These are phyloP conservation scores for Phacellophora camtschatica DNA, from an alignment of 30 jellyfish, hydroid and myxozoan species.

Conservation along the genomic window DNA sequence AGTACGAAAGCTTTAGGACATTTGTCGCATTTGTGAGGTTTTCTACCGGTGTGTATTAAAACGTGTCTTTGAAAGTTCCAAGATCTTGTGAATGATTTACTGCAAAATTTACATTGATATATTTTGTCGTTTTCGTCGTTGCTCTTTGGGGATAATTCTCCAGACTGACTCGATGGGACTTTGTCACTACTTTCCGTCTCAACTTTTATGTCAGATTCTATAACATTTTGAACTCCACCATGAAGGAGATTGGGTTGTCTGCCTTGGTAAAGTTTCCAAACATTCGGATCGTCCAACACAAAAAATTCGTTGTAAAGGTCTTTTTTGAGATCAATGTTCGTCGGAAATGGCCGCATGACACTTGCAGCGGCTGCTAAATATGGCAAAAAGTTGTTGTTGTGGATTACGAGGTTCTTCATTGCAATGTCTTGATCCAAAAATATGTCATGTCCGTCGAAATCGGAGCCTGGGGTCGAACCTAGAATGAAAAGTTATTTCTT, in stretches of 20 bases:
- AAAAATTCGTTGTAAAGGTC: conserved; percentile 92
- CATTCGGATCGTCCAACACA: conserved; percentile 87
- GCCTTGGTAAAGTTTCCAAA: conserved; percentile 55
- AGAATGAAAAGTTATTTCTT: too few relatives aligned
- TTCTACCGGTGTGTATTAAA: conserved; percentile 94
- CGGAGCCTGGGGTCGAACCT: conserved; percentile 25
- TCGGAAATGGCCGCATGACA: conserved; percentile 59
- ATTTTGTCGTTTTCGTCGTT: conserved; percentile 85
- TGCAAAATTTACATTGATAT: conserved; percentile 87
- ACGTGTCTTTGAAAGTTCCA: conserved; percentile 99
- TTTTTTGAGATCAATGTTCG: conserved; percentile 72
- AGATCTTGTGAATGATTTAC: conserved; percentile 83
- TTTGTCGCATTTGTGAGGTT: conserved; percentile 96
- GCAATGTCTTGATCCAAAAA: conserved; percentile 68
- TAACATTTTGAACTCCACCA: neutral
- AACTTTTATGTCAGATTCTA: conserved; percentile 32
- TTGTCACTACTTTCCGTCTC: conserved; percentile 66
- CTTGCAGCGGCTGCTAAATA: conserved; percentile 65
- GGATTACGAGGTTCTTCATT: conserved; percentile 66
- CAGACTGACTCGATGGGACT: conserved; percentile 63
- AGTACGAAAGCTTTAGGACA: conserved; percentile 96
- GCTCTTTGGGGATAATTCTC: conserved; percentile 89
- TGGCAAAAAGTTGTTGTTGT: conserved; percentile 63
- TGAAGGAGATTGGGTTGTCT: conserved; percentile 6
- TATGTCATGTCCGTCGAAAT: conserved; percentile 36